Evolutionary conservation across 2,797 vertebrate genomes (phyloP).

Genomic region (Sebastes steindachneri): DNA sequence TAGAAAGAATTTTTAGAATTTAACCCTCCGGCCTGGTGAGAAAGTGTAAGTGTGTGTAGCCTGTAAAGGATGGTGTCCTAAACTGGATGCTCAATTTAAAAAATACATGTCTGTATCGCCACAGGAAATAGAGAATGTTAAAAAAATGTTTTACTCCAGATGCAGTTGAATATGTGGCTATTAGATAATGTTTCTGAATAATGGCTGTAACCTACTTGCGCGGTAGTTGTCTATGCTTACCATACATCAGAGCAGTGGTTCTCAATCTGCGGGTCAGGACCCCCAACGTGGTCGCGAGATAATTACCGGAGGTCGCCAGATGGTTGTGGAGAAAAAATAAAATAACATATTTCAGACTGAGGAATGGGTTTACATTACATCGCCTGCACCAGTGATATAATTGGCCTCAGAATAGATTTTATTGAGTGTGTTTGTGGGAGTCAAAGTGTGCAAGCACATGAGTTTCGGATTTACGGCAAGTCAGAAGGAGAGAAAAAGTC

Average conservation of each 20-base stretch:
- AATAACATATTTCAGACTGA: too few relatives aligned
- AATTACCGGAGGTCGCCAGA: too few relatives aligned
- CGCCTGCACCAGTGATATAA: too few relatives aligned
- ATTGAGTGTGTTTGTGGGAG: too few relatives aligned
- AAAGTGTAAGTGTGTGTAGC: background rate
- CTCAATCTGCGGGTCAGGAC: too few relatives aligned
- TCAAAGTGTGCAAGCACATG: too few relatives aligned
- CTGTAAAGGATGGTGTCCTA: background rate
- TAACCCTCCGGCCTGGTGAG: background rate
- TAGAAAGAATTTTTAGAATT: constrained; percentile 30
- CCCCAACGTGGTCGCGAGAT: too few relatives aligned
- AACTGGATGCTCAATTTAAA: background rate
- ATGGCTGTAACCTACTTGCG: background rate
- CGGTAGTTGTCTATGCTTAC: background rate
- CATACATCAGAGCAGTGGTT: background rate
- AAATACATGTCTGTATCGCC: background rate
- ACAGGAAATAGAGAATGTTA: background rate
- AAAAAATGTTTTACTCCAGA: background rate
- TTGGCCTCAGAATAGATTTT: too few relatives aligned
- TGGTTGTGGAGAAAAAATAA: too few relatives aligned
- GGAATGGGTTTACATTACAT: too few relatives aligned
- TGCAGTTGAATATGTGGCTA: background rate
- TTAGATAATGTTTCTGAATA: background rate
- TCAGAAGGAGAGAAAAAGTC: too few relatives aligned
- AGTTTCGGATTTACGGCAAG: too few relatives aligned